A percentile compares a stretch with the other conserved stretches of the same genome.
These are phyloP conservation scores for Pseudomyrmex flavicornis DNA, from an alignment of 1,140 invertebrate species.

Conservation along the genomic window DNA sequence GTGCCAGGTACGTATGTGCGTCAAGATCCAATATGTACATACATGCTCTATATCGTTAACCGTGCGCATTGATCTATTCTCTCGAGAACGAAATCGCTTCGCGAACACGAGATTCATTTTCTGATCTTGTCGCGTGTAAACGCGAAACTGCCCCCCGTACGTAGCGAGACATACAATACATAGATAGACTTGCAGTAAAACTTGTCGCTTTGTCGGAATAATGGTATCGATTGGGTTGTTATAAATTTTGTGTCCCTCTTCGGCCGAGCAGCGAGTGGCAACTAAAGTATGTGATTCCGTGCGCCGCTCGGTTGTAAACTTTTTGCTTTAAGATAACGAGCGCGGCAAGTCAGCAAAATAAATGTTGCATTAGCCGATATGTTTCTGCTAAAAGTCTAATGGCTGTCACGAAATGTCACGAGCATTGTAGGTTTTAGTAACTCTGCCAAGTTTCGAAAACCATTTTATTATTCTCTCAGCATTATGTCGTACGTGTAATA, in stretches of 20 bases:
- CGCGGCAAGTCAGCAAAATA: not conserved
- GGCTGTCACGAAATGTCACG: not conserved
- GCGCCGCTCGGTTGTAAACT: not conserved
- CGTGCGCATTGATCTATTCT: not conserved
- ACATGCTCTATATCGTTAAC: not conserved
- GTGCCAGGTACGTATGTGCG: constrained; percentile 89
- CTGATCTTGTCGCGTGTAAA: not conserved
- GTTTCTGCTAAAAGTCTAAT: not conserved
- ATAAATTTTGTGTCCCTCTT: not conserved
- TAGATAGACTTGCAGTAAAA: not conserved
- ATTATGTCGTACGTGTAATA: not conserved
- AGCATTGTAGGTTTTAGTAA: not conserved
- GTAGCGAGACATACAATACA: not conserved
- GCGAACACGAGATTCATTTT: not conserved
- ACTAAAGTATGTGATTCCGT: constrained; percentile 7
- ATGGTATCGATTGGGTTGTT: constrained; percentile 4
- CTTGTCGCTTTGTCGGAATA: not conserved
- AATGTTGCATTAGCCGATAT: constrained; percentile 3
- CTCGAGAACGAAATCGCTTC: too few relatives aligned
- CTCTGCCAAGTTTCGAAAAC: not conserved
- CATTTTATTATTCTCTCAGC: not conserved
- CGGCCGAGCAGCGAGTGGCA: not conserved
- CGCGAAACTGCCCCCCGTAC: not conserved
- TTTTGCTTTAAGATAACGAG: not conserved
- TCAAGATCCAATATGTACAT: not conserved